Evolutionary conservation across 2,113 vertebrate genomes (phyloP).

Genomic region (Albula glossodonta): DNA sequence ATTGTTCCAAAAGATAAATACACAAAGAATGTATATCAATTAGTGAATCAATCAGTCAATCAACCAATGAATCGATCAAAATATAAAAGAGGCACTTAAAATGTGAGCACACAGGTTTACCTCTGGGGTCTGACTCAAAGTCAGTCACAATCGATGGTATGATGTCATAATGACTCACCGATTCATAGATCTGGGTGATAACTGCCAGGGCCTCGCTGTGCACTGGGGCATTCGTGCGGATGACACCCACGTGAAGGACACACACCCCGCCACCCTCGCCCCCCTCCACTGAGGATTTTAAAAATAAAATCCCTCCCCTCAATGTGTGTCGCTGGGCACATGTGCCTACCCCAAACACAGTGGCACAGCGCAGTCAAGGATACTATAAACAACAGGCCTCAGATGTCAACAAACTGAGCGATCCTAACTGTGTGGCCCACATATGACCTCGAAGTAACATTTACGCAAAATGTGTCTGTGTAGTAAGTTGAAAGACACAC

Average conservation of each 20-base stretch:
- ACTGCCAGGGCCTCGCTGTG: background rate
- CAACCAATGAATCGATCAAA: background rate
- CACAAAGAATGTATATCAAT: background rate
- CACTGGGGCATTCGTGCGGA: background rate
- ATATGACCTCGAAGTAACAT: no score
- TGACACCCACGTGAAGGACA: background rate
- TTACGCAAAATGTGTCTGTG: no score
- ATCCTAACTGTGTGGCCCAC: no score
- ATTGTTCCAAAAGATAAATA: no score
- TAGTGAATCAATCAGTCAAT: no score
- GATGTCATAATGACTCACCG: background rate
- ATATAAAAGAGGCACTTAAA: background rate
- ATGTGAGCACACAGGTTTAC: background rate
- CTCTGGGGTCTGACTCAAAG: background rate
- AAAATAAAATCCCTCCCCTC: background rate
- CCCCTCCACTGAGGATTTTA: background rate
- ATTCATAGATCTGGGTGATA: background rate
- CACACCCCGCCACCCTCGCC: background rate
- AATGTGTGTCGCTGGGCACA: background rate
- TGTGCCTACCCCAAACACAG: background rate
- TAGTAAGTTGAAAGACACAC: no score
- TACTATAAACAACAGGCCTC: no score
- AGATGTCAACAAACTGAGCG: no score
- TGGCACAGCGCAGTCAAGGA: no score
- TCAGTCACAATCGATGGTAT: background rate